Conservation (phyloP, 2,888 invertebrate genomes). For the Acrocyrtus sp. region DNA sequence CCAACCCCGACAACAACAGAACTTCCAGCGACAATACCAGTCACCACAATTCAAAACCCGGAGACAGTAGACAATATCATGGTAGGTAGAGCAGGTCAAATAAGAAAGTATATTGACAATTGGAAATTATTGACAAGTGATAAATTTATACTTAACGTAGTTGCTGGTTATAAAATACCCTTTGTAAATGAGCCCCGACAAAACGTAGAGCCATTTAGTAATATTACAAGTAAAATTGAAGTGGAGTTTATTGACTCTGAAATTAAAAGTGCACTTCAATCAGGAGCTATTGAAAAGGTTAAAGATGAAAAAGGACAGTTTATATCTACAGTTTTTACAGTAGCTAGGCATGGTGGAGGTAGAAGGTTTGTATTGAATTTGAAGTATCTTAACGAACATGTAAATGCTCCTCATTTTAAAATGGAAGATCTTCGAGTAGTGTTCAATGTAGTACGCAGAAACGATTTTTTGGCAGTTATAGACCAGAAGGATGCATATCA, state of each 20-base stretch:
- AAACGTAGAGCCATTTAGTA: background rate
- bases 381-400: too few relatives aligned
- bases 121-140: constrained; percentile 29
- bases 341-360: too few relatives aligned
- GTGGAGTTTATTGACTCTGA: background rate
- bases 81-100: background rate
- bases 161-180: constrained; percentile 24
- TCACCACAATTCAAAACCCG: background rate
- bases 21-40: too few relatives aligned
- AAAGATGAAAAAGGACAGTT: background rate
- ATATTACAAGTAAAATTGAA: background rate
- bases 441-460: too few relatives aligned
- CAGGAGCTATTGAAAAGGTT: background rate
- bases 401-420: too few relatives aligned
- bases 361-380: too few relatives aligned
- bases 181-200: constrained; percentile 11
- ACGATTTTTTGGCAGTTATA: too few relatives aligned
- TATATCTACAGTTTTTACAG: constrained; percentile 21
- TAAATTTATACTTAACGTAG: background rate
- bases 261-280: background rate
- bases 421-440: too few relatives aligned
- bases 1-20: background rate
- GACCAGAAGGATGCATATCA: too few relatives aligned
- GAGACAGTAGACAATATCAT: background rate
- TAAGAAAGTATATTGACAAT: background rate